These are phyloP conservation scores for Tetranychus urticae DNA, from an alignment of 1,140 invertebrate species.

Conservation along the genomic window DNA sequence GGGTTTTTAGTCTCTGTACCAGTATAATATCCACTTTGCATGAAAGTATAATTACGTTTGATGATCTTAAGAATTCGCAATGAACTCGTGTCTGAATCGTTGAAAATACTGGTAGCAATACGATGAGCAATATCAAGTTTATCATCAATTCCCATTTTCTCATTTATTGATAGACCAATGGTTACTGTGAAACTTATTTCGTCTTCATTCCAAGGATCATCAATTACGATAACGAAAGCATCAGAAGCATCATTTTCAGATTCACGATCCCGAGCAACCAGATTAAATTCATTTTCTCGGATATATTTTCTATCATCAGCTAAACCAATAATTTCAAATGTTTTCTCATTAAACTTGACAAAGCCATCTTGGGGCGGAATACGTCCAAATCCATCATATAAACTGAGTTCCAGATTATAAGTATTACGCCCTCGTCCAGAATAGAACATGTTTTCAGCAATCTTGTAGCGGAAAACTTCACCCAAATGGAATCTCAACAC, in stretches of 20 bases:
- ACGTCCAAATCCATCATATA: background rate
- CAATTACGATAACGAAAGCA: background rate
- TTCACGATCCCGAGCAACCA: background rate
- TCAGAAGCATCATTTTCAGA: background rate
- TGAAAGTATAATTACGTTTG: background rate
- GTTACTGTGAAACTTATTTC: background rate
- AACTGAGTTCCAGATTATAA: background rate
- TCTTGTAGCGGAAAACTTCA: slow-evolving; percentile 1
- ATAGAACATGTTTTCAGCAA: slow-evolving; percentile 4
- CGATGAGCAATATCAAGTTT: background rate
- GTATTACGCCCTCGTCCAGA: background rate
- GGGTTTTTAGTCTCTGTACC: background rate
- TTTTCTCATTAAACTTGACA: background rate
- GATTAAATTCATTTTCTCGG: background rate
- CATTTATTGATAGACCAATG: background rate
- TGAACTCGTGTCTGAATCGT: background rate
- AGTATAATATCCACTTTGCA: background rate
- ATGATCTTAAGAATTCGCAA: background rate
- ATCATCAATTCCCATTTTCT: background rate
- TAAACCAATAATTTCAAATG: background rate
- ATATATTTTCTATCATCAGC: background rate
- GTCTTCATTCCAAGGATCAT: background rate
- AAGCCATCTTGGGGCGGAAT: background rate
- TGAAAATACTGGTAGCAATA: background rate
- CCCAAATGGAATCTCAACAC: slow-evolving; percentile 1